A percentile compares a stretch with the other conserved stretches of the same genome.
Conservation (phyloP, 1,140 invertebrate genomes). For the Adoxophyes honmai region DNA sequence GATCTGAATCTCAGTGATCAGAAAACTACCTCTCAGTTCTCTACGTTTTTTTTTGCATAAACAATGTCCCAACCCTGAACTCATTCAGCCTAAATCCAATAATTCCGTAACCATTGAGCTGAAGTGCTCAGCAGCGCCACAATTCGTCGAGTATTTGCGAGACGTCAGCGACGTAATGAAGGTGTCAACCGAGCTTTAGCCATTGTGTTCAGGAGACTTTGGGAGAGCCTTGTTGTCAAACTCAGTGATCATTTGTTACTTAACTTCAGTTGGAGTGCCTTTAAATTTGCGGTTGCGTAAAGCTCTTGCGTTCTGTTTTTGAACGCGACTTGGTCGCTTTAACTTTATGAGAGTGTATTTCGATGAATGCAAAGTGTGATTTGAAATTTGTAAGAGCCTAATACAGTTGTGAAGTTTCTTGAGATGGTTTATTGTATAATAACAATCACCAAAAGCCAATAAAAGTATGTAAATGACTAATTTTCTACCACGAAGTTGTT, state of each 20-base stretch:
- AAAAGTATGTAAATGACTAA: no score
- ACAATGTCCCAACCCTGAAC: not conserved
- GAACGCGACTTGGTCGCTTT: not conserved
- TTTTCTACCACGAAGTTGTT: no score
- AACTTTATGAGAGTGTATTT: no score
- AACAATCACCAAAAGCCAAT: no score
- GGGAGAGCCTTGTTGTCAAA: slow-evolving; percentile 28
- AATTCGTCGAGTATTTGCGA: slow-evolving; percentile 41
- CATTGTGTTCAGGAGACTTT: slow-evolving; percentile 37
- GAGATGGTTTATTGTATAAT: no score
- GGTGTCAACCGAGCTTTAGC: slow-evolving; percentile 46
- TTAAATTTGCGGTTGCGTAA: slow-evolving; percentile 2
- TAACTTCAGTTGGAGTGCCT: slow-evolving; percentile 4
- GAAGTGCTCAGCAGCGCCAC: slow-evolving; percentile 22
- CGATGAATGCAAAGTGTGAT: no score
- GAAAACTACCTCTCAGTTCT: no score
- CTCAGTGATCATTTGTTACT: slow-evolving; percentile 25
- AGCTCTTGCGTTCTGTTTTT: slow-evolving; percentile 1
- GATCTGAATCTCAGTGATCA: no score
- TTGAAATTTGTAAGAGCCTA: no score
- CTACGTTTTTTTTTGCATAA: no score
- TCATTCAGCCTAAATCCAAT: slow-evolving; percentile 6
- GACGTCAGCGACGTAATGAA: slow-evolving; percentile 54
- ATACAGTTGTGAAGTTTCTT: no score
- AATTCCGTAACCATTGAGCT: slow-evolving; percentile 5